Conservation (phyloP, 2,888 invertebrate species). For the Scaptomyza tumidula region DNA sequence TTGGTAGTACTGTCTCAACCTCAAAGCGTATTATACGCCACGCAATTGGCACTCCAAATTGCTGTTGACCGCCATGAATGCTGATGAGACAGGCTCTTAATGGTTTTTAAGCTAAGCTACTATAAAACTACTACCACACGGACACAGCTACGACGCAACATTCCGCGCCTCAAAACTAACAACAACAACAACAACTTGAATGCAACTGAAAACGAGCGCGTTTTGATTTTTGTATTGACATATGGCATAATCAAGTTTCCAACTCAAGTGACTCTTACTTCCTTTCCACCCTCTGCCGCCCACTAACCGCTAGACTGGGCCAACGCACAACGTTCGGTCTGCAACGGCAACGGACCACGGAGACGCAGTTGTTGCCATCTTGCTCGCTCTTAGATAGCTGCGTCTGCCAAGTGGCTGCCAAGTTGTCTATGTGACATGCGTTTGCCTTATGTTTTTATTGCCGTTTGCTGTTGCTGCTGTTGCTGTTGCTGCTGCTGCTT, state of each 20-base stretch:
- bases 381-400: not conserved
- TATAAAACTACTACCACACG: slow-evolving; percentile 24
- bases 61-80: slow-evolving; percentile 78
- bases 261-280: slow-evolving; percentile 39
- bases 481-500: slow-evolving; percentile 1
- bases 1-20: slow-evolving; percentile 37
- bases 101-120: slow-evolving; percentile 41
- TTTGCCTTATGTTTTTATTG: slow-evolving; percentile 61
- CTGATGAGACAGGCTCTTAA: slow-evolving; percentile 69
- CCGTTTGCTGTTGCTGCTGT: slow-evolving; percentile 20
- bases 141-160: slow-evolving; percentile 56
- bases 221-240: slow-evolving; percentile 49
- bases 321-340: slow-evolving; percentile 49
- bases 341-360: slow-evolving; percentile 60
- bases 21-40: slow-evolving; percentile 38
- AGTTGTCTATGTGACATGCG: slow-evolving; percentile 74
- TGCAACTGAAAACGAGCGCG: slow-evolving; percentile 58
- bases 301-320: slow-evolving; percentile 26
- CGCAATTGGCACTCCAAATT: slow-evolving; percentile 74
- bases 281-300: slow-evolving; percentile 1
- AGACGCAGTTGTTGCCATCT: slow-evolving; percentile 20
- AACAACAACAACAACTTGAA: slow-evolving; percentile 31
- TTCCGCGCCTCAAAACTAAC: slow-evolving; percentile 45
- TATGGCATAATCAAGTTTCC: slow-evolving; percentile 72
- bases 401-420: slow-evolving; percentile 51